Conservation (phyloP, 2,797 vertebrate species). For the Enteromius paludinosus region DNA sequence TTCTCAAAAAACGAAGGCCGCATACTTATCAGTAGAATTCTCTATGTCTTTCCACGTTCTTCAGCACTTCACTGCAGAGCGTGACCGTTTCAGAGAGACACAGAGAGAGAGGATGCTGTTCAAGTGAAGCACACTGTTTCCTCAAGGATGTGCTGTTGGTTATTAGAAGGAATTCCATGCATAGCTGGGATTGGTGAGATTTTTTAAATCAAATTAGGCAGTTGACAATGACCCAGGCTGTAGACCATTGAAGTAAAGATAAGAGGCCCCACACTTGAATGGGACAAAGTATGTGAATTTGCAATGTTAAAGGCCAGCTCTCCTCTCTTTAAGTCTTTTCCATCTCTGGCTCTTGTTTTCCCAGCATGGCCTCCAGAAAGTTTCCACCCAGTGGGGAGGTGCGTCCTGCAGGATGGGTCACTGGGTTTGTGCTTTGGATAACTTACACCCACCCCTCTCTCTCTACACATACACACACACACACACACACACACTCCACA, state of each 20-base stretch:
- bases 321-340: constrained; percentile 14
- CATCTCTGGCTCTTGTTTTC: constrained; percentile 30
- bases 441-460: neutral
- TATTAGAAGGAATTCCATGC: constrained; percentile 32
- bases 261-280: constrained; percentile 26
- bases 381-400: constrained; percentile 50
- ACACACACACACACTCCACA: neutral
- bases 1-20: neutral
- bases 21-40: constrained; percentile 55
- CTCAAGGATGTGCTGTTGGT: constrained; percentile 34
- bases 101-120: neutral
- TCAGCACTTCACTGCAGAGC: constrained; percentile 51
- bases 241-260: constrained; percentile 6
- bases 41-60: constrained; percentile 20
- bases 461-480: neutral
- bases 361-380: constrained; percentile 50
- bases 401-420: constrained; percentile 41
- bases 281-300: constrained; percentile 16
- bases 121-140: constrained; percentile 1
- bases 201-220: constrained; percentile 5
- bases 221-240: neutral
- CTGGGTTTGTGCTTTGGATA: constrained; percentile 32
- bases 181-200: constrained; percentile 39
- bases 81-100: constrained; percentile 7
- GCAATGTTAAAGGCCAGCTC: constrained; percentile 9